Conservation (phyloP, 2,797 vertebrate species). For the Poliocrania exsul region DNA sequence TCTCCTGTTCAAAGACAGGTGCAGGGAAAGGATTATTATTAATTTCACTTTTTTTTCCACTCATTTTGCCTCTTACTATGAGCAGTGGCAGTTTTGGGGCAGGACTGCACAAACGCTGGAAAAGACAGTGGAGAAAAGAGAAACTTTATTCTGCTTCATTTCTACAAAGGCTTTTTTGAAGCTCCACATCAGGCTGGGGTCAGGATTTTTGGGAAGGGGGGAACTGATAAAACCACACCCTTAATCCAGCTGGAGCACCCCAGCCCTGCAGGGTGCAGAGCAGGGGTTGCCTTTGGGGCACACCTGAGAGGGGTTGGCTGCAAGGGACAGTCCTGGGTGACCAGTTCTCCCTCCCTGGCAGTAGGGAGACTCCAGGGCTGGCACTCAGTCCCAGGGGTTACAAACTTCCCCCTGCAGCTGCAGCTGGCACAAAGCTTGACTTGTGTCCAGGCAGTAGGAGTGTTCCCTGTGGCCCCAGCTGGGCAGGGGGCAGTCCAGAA, state of each 20-base stretch:
- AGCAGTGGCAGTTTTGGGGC: background rate
- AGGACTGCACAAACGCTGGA: background rate
- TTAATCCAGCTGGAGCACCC: background rate
- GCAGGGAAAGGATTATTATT: background rate
- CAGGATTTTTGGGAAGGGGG: rapidly evolving
- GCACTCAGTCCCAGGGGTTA: rapidly evolving
- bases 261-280: background rate
- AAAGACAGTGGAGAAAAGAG: background rate
- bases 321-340: background rate
- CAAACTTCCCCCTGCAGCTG: background rate
- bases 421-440: background rate
- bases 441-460: background rate
- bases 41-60: background rate
- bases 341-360: background rate
- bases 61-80: rapidly evolving
- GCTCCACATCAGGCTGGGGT: too few relatives aligned
- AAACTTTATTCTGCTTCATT: background rate
- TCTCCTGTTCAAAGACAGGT: background rate
- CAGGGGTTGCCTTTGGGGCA: background rate
- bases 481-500: background rate
- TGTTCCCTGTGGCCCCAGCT: background rate
- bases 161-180: background rate
- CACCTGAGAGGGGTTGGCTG: background rate
- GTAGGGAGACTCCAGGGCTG: too few relatives aligned
- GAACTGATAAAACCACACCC: background rate